These are phyloP conservation scores for Apodemia hepburni DNA, from an alignment of 2,888 invertebrate genomes.

Conservation along the genomic window DNA sequence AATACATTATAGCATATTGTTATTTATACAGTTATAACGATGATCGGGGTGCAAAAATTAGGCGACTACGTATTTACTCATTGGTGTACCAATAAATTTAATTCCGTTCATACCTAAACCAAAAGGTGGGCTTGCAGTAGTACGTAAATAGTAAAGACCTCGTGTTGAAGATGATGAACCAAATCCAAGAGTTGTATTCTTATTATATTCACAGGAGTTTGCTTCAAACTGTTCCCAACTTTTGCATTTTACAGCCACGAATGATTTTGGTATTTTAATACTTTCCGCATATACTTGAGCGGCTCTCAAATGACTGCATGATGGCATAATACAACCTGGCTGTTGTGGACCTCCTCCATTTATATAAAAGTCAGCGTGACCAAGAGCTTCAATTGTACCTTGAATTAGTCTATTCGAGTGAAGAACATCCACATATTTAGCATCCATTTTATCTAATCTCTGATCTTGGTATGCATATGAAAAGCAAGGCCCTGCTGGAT, in stretches of 20 bases:
- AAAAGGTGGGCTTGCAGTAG: constrained; percentile 53
- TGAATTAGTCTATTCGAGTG: constrained; percentile 70
- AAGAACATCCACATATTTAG: constrained; percentile 65
- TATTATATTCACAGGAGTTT: constrained; percentile 53
- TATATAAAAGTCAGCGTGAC: constrained; percentile 88
- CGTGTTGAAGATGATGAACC: constrained; percentile 63
- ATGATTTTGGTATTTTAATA: constrained; percentile 57
- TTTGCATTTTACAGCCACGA: constrained; percentile 57
- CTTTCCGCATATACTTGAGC: constrained; percentile 67
- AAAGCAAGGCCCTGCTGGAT: constrained; percentile 75
- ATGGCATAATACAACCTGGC: constrained; percentile 82
- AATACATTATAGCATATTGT: too few species aligned
- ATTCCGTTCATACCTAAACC: constrained; percentile 67
- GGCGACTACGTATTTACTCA: neutral
- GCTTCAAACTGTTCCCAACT: constrained; percentile 63
- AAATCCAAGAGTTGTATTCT: constrained; percentile 63
- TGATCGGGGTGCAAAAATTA: neutral
- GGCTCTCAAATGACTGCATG: constrained; percentile 71
- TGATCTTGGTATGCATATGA: constrained; percentile 63
- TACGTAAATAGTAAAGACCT: constrained; percentile 68
- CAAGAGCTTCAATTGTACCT: constrained; percentile 77
- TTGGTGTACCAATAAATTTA: constrained; percentile 36
- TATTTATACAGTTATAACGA: too few species aligned
- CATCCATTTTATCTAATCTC: constrained; percentile 64
- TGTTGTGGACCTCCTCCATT: constrained; percentile 85